phyloP scores from a whole-genome alignment of 2,797 vertebrate species.

The Xiphorhynchus erythropygius region DNA sequence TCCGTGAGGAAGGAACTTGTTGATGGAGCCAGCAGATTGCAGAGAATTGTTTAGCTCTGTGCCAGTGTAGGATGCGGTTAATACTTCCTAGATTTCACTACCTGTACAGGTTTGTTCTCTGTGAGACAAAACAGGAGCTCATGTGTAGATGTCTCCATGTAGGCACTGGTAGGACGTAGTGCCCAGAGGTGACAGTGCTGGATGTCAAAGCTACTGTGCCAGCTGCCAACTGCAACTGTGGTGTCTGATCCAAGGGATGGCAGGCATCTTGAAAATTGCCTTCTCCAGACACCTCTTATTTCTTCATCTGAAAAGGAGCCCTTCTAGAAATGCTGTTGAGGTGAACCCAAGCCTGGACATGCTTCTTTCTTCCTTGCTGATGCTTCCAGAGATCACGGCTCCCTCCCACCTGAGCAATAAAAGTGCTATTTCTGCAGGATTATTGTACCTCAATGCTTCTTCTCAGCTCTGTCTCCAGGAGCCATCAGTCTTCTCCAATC shows the following conservation, averaged over 20 bases:
- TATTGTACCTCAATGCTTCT: neutral
- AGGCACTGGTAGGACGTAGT: neutral
- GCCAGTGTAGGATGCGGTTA: neutral
- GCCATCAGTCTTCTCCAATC: neutral
- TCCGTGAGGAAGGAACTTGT: neutral
- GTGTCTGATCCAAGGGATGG: neutral
- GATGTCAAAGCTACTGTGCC: neutral
- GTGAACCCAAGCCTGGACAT: neutral
- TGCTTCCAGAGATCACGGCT: neutral
- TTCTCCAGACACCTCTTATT: neutral
- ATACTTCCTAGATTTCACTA: neutral
- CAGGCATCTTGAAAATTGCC: neutral
- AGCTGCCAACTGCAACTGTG: neutral
- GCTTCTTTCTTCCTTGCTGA: neutral
- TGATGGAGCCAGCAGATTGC: neutral
- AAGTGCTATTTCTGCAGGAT: neutral
- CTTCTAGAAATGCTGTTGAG: neutral
- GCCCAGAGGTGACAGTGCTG: neutral
- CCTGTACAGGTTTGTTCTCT: neutral
- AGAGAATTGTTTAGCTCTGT: neutral
- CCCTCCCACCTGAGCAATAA: neutral
- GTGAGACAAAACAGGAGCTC: neutral
- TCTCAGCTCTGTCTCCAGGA: neutral
- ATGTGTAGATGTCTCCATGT: rapidly evolving
- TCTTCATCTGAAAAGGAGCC: neutral